phyloP scores from a whole-genome alignment of 1,140 invertebrate genomes.

The Bombus huntii region DNA sequence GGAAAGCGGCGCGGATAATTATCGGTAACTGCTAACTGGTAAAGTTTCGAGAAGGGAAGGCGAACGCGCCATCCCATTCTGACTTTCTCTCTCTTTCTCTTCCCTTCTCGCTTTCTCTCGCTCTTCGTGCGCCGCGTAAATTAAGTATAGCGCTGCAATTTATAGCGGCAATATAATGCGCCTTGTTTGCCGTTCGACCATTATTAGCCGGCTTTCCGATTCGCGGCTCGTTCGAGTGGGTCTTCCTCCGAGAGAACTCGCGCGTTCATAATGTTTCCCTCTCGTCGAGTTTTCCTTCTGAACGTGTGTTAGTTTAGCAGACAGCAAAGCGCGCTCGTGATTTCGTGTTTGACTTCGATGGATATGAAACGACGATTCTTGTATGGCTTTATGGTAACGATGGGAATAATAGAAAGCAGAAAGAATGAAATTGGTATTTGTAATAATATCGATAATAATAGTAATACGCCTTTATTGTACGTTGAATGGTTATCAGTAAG shows the following conservation, averaged over 20 bases:
- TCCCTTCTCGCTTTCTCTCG: background rate
- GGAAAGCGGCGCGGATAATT: conserved; percentile 64
- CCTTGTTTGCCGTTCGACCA: conserved; percentile 61
- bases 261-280: conserved; percentile 42
- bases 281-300: conserved; percentile 32
- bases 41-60: conserved; percentile 60
- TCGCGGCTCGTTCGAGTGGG: conserved; percentile 25
- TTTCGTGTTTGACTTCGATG: background rate
- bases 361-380: background rate
- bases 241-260: conserved; percentile 20
- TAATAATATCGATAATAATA: background rate
- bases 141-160: conserved; percentile 70
- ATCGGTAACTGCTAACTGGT: conserved; percentile 69
- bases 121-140: conserved; percentile 47
- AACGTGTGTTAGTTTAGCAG: conserved; percentile 21
- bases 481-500: background rate
- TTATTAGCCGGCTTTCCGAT: conserved; percentile 59
- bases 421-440: background rate
- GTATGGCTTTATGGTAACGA: background rate
- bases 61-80: background rate
- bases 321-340: background rate
- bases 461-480: background rate
- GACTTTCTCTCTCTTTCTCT: background rate
- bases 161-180: conserved; percentile 68
- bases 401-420: background rate